A percentile compares a stretch with the other conserved stretches of the same genome.
These are phyloP conservation scores for Xiphorhynchus elegans DNA, from an alignment of 2,113 vertebrate species.

Conservation along the genomic window DNA sequence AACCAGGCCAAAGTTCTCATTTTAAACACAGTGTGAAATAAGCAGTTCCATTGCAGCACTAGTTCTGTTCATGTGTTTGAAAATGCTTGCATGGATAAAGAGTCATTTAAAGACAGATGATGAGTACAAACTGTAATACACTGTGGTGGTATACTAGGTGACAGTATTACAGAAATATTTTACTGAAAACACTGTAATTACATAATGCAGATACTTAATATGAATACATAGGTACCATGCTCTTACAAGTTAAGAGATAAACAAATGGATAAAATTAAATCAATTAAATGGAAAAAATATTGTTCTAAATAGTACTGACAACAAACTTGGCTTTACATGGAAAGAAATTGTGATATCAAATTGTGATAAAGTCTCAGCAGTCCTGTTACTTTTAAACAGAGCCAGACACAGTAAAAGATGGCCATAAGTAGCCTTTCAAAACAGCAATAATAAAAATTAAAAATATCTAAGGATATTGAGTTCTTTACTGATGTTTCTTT, in stretches of 20 bases:
- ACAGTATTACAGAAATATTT: background rate
- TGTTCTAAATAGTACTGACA: background rate
- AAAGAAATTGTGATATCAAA: background rate
- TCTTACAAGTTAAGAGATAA: background rate
- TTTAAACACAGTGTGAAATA: background rate
- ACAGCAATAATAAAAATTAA: background rate
- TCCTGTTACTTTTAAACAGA: background rate
- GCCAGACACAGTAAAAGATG: background rate
- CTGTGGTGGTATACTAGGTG: background rate
- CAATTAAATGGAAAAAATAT: background rate
- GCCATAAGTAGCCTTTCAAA: background rate
- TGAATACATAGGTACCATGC: background rate
- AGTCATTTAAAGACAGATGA: background rate
- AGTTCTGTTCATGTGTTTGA: background rate
- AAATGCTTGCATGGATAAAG: background rate
- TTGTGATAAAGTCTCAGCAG: background rate
- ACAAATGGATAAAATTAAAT: background rate
- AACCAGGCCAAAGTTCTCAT: background rate
- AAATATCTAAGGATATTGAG: background rate
- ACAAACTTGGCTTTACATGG: background rate
- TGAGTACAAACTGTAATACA: background rate
- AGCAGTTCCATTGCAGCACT: background rate
- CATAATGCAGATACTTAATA: background rate
- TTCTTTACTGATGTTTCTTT: background rate
- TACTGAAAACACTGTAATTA: background rate